A percentile compares a stretch with the other conserved stretches of the same genome.
Conservation (phyloP, 2,797 vertebrate genomes). For the Masticophis lateralis region DNA sequence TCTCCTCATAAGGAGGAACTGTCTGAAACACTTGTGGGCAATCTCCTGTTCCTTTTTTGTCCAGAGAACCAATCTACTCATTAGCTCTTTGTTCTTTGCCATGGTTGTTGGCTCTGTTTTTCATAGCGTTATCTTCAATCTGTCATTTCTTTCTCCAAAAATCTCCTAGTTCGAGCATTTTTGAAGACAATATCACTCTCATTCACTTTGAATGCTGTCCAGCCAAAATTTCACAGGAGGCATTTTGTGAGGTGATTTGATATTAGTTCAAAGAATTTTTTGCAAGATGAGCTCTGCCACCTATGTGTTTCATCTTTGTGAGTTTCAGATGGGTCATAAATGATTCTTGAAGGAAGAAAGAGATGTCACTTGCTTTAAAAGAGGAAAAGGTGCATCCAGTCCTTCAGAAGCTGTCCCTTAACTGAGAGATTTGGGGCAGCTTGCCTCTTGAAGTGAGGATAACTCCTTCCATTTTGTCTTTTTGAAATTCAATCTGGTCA, state of each 20-base stretch:
- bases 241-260: neutral
- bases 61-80: neutral
- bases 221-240: neutral
- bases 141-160: neutral
- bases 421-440: neutral
- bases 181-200: neutral
- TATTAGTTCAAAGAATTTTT: neutral
- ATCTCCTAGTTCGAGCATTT: neutral
- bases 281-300: neutral
- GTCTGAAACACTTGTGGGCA: neutral
- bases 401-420: neutral
- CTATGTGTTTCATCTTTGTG: neutral
- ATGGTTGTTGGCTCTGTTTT: neutral
- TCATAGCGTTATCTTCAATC: neutral
- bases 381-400: neutral
- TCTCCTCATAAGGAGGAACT: neutral
- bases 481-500: neutral
- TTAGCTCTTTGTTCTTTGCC: neutral
- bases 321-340: neutral
- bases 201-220: neutral
- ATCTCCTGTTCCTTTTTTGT: neutral
- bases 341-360: neutral
- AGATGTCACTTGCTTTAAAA: neutral
- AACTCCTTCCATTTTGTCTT: neutral
- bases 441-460: neutral